Conservation (phyloP, 2,888 invertebrate species). For the Yponomeuta cagnagella region DNA sequence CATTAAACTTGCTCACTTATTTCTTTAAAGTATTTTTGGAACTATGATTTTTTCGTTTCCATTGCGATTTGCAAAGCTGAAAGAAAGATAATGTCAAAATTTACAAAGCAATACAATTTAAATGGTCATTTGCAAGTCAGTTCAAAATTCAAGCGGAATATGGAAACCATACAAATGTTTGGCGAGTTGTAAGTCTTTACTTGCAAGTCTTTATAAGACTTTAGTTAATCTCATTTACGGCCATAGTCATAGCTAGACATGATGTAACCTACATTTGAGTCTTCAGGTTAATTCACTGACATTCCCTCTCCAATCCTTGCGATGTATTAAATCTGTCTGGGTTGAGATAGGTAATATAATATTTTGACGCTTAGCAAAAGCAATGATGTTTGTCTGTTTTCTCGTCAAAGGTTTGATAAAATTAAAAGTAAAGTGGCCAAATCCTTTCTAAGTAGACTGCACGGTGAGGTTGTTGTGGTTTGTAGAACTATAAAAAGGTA, state of each 20-base stretch:
- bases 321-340: background rate
- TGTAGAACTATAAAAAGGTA: too few species aligned
- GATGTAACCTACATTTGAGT: background rate
- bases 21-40: too few species aligned
- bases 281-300: background rate
- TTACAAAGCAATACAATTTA: background rate
- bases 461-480: too few species aligned
- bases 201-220: constrained; percentile 6
- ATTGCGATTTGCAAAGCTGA: too few species aligned
- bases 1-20: too few species aligned
- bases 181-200: background rate
- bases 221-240: constrained; percentile 11
- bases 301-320: background rate
- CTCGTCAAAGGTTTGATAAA: too few species aligned
- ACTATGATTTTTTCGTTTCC: too few species aligned
- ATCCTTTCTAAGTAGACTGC: too few species aligned
- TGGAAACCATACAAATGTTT: background rate
- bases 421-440: too few species aligned
- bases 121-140: background rate
- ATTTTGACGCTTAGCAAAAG: too few species aligned
- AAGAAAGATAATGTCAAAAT: background rate
- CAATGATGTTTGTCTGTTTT: too few species aligned
- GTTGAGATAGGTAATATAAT: too few species aligned
- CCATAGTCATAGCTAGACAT: background rate
- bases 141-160: background rate